Base-by-base conservation (phyloP, 2,113 vertebrate species). In the Carassius auratus region DNA sequence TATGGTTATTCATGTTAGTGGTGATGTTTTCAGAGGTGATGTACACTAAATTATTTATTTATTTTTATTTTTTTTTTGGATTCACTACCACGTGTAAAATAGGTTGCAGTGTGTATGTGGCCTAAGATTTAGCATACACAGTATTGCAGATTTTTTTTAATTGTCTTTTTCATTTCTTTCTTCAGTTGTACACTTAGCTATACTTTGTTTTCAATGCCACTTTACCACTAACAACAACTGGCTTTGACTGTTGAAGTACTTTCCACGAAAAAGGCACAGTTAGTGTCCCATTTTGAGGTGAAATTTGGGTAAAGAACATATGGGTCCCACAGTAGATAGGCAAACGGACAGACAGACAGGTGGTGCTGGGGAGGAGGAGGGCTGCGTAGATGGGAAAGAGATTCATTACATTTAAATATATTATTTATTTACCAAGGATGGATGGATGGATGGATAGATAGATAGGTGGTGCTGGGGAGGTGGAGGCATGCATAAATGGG, bases 161-260 rank as follows among this genome's bases (percentile, higher is more conserved):
- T 71, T 73, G 33, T 71, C 8, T 48, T 42, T 69, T 42, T 36
- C 36, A 8, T 73, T 45, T 73, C 36, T n/a, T 13, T 45, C 69
- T 73, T 73, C 19, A 73, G 69, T 73, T 73, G 38, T 73, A 42
- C 36, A 73, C 69, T 19, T 36, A 48, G 69, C 4, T 45, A 3
- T 76, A 55, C 10, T 55, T 76, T 71, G 15, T 36, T 76, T 55
- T 76, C 15, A 33, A 30, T 76, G 50, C 14, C 76, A 79, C 52
- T 79, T 57, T 79, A 57, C 26, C 48, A 76, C 75, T 76, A 76
- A 76, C 75, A 76, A 21, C 7, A 33, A 38, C 76, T 78, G 52
- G 76, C 76, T 61, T 78, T 10, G 48, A 55, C 26, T 76, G 23
- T 55, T 79, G 3, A 17, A 15, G 74, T 76, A 76, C 74, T 76